Conservation (phyloP, 1,140 invertebrate species). For the Batillaria attramentaria region DNA sequence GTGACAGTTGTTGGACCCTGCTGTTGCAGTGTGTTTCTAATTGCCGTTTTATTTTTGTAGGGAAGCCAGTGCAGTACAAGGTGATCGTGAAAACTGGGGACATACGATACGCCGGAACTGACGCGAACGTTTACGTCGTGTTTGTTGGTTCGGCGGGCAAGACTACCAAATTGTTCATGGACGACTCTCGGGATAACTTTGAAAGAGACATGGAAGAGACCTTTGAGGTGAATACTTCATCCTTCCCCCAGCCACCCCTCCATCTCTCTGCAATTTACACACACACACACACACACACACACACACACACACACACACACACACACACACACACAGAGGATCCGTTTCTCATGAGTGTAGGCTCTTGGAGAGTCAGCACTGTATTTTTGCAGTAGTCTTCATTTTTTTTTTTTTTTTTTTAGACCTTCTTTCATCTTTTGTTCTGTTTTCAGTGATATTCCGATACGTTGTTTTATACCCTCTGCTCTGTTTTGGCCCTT, state of each 20-base stretch:
- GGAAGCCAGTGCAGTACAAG: constrained; percentile 56
- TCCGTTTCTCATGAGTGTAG: no score
- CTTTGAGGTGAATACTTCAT: constrained; percentile 56
- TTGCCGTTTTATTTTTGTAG: no score
- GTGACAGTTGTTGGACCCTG: no score
- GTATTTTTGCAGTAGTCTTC: no score
- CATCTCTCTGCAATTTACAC: neutral
- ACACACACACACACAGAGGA: constrained; percentile 11
- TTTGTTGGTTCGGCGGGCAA: constrained; percentile 57
- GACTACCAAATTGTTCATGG: constrained; percentile 57
- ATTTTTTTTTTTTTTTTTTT: no score
- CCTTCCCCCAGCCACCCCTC: neutral
- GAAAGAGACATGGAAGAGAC: constrained; percentile 61
- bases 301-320: constrained; percentile 9
- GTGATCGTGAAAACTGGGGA: constrained; percentile 69
- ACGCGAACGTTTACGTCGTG: constrained; percentile 69
- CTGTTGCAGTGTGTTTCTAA: no score
- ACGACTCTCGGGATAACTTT: constrained; percentile 65
- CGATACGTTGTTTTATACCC: no score
- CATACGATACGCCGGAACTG: constrained; percentile 66
- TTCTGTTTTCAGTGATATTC: no score
- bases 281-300: constrained; percentile 1
- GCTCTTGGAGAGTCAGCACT: no score
- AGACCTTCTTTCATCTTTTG: no score
- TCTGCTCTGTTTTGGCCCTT: no score